Evolutionary conservation across 1,140 invertebrate species (phyloP).

Genomic region (Leptopilina boulardi): DNA sequence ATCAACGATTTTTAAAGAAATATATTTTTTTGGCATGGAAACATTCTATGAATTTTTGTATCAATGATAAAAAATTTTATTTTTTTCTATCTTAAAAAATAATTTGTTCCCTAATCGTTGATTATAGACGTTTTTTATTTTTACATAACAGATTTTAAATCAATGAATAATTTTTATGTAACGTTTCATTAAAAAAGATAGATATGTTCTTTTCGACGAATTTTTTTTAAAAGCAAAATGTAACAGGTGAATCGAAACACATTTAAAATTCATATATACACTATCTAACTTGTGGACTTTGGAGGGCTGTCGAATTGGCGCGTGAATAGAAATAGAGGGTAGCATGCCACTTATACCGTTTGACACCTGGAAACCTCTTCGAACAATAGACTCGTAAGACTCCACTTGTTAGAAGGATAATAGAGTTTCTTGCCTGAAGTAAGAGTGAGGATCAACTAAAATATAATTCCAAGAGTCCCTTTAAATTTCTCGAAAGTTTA

Average conservation of each 20-base stretch:
- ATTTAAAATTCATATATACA: background rate
- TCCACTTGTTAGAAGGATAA: constrained; percentile 58
- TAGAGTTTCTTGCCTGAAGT: constrained; percentile 49
- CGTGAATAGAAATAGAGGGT: constrained; percentile 16
- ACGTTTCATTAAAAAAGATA: background rate
- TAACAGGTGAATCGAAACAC: constrained; percentile 8
- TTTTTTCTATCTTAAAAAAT: no score
- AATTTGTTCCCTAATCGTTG: no score
- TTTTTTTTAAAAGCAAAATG: background rate
- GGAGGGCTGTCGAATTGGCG: constrained; percentile 4
- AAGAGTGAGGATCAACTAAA: constrained; percentile 39
- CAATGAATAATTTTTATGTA: no score
- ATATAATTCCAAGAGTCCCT: constrained; percentile 24
- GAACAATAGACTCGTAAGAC: constrained; percentile 47
- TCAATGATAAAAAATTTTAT: no score
- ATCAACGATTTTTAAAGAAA: no score
- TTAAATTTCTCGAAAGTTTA: constrained; percentile 37
- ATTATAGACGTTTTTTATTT: no score
- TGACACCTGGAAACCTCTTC: constrained; percentile 53
- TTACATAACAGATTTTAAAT: no score
- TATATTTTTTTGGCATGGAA: no score
- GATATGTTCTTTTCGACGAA: background rate
- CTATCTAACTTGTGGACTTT: background rate
- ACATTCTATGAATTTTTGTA: no score
- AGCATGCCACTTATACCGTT: constrained; percentile 48